Evolutionary conservation across 2,113 vertebrate genomes (phyloP).

Genomic region (Spilogale gracilis): DNA sequence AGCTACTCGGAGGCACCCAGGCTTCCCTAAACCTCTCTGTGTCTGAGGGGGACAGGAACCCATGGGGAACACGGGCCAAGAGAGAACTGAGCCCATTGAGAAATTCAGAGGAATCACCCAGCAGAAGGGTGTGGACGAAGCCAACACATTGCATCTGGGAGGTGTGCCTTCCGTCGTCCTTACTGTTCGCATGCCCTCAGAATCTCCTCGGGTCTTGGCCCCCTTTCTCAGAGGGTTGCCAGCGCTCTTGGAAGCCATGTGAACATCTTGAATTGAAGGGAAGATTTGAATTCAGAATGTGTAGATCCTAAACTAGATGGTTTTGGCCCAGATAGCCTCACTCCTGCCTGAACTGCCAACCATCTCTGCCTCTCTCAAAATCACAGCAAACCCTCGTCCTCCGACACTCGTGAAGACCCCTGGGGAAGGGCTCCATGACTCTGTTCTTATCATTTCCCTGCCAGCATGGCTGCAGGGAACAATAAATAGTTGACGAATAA

Average conservation of each 20-base stretch:
- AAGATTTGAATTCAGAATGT: background rate
- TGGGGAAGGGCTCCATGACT: background rate
- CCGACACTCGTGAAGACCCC: background rate
- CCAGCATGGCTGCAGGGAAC: no score
- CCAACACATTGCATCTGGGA: background rate
- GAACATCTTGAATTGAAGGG: background rate
- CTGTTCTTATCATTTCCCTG: no score
- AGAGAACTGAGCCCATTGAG: background rate
- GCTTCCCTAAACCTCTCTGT: accelerated
- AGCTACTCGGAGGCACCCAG: accelerated
- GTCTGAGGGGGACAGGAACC: background rate
- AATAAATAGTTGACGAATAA: background rate
- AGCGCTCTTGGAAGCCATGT: accelerated
- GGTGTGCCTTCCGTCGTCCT: accelerated
- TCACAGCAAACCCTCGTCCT: accelerated
- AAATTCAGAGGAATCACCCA: background rate
- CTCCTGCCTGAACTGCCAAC: background rate
- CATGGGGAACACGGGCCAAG: accelerated
- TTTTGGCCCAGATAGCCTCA: accelerated
- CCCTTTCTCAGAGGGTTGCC: background rate
- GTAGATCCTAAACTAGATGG: no score
- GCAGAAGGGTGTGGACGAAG: accelerated
- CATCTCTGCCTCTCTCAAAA: accelerated
- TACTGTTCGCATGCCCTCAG: accelerated
- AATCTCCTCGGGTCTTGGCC: background rate